These are phyloP conservation scores for Notechis scutatus DNA, from an alignment of 2,113 vertebrate genomes.

Conservation along the genomic window DNA sequence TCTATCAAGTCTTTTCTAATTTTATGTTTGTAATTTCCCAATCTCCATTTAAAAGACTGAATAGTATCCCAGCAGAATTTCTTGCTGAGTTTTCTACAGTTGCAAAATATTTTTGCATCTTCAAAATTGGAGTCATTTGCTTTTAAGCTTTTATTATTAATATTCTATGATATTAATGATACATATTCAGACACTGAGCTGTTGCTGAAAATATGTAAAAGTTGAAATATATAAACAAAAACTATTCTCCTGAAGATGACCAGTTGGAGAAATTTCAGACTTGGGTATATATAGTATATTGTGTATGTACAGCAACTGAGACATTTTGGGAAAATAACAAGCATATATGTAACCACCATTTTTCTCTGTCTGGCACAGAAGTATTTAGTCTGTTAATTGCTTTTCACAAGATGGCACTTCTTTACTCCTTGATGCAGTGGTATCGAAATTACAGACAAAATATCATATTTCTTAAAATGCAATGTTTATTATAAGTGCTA, in stretches of 20 bases:
- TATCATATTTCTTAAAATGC: conserved; percentile 48
- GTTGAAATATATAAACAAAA: background rate
- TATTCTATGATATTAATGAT: conserved; percentile 17
- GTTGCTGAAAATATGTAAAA: background rate
- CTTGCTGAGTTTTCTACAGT: conserved; percentile 10
- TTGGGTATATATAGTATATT: conserved; percentile 22
- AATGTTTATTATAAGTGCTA: conserved; percentile 57
- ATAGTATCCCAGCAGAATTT: conserved; percentile 2
- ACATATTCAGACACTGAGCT: background rate
- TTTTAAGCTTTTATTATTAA: conserved; percentile 12
- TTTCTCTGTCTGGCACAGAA: conserved; percentile 63
- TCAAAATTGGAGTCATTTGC: background rate
- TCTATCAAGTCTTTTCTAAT: conserved; percentile 64
- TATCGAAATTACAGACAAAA: conserved; percentile 35
- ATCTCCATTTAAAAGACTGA: conserved; percentile 32
- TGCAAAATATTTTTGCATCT: conserved; percentile 25
- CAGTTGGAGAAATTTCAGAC: conserved; percentile 27
- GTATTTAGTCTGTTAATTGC: conserved; percentile 28
- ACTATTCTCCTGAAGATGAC: conserved; percentile 14
- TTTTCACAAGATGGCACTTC: conserved; percentile 38
- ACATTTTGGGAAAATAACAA: conserved; percentile 71
- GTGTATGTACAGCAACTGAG: conserved; percentile 27
- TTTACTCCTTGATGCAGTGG: conserved; percentile 1
- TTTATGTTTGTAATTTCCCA: conserved; percentile 78
- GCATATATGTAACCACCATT: conserved; percentile 60